phyloP scores from a whole-genome alignment of 2,113 vertebrate species.

The Cynopterus brachyotis region DNA sequence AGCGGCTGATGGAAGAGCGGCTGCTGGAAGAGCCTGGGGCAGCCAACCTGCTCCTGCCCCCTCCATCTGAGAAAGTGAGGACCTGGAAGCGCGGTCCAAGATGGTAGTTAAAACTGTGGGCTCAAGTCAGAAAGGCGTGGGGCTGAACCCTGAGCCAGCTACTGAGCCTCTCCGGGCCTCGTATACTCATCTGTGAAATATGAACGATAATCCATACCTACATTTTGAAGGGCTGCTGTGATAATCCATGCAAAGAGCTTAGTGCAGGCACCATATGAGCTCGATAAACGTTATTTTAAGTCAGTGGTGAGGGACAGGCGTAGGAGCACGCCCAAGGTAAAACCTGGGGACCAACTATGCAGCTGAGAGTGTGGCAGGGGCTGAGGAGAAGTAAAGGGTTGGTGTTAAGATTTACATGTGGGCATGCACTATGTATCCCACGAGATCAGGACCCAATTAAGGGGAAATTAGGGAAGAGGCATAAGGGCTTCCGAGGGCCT shows the following conservation, averaged over 20 bases:
- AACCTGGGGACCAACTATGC: not conserved
- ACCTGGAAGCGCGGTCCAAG: not conserved
- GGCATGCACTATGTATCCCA: not conserved
- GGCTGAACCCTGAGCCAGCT: not conserved
- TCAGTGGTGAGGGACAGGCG: accelerated
- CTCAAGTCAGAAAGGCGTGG: accelerated
- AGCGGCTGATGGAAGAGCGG: not conserved
- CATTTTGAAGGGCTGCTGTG: not conserved
- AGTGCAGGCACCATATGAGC: not conserved
- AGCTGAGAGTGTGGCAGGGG: not conserved
- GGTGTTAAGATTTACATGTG: not conserved
- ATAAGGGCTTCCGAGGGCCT: too few relatives aligned
- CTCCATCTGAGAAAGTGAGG: not conserved
- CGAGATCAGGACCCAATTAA: not conserved
- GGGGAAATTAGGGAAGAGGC: not conserved
- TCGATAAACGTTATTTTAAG: not conserved
- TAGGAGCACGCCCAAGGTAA: not conserved
- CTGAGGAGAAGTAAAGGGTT: not conserved
- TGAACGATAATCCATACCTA: accelerated
- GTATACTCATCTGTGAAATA: not conserved
- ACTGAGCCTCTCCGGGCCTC: not conserved
- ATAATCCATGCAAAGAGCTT: not conserved
- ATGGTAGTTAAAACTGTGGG: not conserved
- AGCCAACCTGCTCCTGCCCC: accelerated
- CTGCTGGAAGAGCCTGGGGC: too few relatives aligned